A percentile compares a stretch with the other conserved stretches of the same genome.
Conservation (phyloP, 2,113 vertebrate species). For the Grantiella picta region DNA sequence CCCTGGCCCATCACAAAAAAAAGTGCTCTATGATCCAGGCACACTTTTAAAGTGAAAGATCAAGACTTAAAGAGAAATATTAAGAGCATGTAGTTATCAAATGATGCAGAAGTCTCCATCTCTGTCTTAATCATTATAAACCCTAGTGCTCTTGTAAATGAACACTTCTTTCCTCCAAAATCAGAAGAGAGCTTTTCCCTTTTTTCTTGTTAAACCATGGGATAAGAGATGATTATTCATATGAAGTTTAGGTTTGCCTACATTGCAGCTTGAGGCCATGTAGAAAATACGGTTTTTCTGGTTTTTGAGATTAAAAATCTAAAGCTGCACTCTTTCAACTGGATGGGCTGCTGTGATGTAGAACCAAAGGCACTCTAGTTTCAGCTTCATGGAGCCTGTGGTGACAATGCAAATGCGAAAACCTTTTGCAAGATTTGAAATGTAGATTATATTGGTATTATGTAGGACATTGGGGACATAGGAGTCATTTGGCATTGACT, state of each 20-base stretch:
- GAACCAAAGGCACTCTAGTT: not conserved
- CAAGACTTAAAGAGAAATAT: not conserved
- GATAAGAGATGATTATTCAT: not conserved
- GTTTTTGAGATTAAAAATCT: not conserved
- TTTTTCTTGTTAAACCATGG: not conserved
- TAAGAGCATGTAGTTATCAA: not conserved
- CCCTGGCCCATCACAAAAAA: not conserved
- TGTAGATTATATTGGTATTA: not conserved
- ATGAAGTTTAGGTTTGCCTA: not conserved
- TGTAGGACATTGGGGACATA: conserved; percentile 1
- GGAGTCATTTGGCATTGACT: conserved; percentile 35
- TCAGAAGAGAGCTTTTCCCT: not conserved
- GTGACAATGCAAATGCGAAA: not conserved
- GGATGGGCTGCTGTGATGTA: accelerated
- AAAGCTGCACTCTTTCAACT: not conserved
- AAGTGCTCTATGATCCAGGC: not conserved
- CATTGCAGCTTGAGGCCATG: not conserved
- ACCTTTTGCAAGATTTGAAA: not conserved
- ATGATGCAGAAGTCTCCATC: not conserved
- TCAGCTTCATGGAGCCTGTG: not conserved
- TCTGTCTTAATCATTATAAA: not conserved
- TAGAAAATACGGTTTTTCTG: not conserved
- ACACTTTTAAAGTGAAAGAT: not conserved
- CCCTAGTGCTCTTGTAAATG: not conserved
- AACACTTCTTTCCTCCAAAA: not conserved